Conservation (phyloP, 2,113 vertebrate species). For the Actenoides lindsayi region DNA sequence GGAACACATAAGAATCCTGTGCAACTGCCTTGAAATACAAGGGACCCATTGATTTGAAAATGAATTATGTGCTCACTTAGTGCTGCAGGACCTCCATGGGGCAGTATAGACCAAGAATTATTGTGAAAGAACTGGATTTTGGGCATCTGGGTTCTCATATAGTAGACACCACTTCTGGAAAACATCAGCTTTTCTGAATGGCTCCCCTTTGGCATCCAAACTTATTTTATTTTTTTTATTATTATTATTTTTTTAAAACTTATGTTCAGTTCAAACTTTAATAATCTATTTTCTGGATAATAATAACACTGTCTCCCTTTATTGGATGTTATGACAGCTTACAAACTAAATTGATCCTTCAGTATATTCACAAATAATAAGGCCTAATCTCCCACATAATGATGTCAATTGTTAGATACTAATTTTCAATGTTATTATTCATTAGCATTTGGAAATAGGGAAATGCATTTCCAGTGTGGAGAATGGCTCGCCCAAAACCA, state of each 20-base stretch:
- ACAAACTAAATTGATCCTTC: not conserved
- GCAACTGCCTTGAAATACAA: not conserved
- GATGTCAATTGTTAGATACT: not conserved
- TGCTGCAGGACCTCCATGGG: conserved; percentile 21
- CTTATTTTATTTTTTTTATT: not conserved
- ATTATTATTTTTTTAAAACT: not conserved
- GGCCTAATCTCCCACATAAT: not conserved
- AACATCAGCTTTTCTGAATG: not conserved
- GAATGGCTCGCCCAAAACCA: not conserved
- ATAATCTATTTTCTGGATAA: not conserved
- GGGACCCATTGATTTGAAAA: not conserved
- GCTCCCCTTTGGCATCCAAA: not conserved
- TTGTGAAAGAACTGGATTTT: not conserved
- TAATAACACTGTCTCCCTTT: not conserved
- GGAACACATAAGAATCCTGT: not conserved
- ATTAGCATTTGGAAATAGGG: not conserved
- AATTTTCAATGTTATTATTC: not conserved
- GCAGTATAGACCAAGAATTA: conserved; percentile 40
- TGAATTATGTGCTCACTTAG: not conserved
- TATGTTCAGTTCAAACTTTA: not conserved
- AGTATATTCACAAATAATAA: not conserved
- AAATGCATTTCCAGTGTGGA: not conserved
- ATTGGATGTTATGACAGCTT: not conserved
- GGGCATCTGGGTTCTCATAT: not conserved
- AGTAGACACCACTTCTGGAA: not conserved